Percentiles rank a stretch among this genome's conserved stretches.
These are phyloP conservation scores for Hesperophylax magnus DNA, from an alignment of 1,140 invertebrate species.

Conservation along the genomic window DNA sequence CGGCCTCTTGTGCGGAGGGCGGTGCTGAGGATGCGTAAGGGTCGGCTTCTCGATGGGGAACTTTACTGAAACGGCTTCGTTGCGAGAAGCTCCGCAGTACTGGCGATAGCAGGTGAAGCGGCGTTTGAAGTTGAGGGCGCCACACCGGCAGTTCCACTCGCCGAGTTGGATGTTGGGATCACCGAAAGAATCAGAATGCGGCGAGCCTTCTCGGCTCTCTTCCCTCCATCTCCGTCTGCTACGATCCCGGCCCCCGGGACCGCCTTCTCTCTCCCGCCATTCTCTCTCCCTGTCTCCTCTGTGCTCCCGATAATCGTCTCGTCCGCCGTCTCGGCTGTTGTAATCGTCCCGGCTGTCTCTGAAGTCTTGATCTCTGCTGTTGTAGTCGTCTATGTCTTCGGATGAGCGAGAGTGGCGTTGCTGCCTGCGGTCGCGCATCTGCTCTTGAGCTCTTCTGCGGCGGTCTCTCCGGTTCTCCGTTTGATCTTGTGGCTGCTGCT, in stretches of 20 bases:
- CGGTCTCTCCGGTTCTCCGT: not conserved
- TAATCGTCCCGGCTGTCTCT: constrained; percentile 4
- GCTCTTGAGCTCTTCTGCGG: constrained; percentile 1
- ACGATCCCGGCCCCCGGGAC: not conserved
- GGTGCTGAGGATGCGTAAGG: constrained; percentile 56
- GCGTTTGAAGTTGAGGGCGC: constrained; percentile 68
- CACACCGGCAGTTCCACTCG: constrained; percentile 70
- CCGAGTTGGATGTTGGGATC: constrained; percentile 58
- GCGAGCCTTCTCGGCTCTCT: constrained; percentile 48
- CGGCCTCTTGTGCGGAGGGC: constrained; percentile 41
- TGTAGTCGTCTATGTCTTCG: not conserved
- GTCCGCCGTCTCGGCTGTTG: not conserved
- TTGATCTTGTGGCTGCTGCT: constrained; percentile 45
- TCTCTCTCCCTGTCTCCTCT: too few species aligned
- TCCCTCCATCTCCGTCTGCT: constrained; percentile 57
- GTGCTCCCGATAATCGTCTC: constrained; percentile 20
- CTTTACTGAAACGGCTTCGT: constrained; percentile 63
- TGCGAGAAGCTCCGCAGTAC: constrained; percentile 65
- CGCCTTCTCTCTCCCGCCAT: constrained; percentile 40
- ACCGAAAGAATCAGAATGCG: constrained; percentile 34
- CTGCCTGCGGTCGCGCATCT: constrained; percentile 51
- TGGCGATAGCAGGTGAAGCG: constrained; percentile 65
- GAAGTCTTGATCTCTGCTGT: not conserved
- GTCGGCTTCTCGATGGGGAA: constrained; percentile 59
- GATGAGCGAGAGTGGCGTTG: constrained; percentile 38